Evolutionary conservation across 2,888 invertebrate genomes (phyloP).

Genomic region (Charanyca ferruginea): DNA sequence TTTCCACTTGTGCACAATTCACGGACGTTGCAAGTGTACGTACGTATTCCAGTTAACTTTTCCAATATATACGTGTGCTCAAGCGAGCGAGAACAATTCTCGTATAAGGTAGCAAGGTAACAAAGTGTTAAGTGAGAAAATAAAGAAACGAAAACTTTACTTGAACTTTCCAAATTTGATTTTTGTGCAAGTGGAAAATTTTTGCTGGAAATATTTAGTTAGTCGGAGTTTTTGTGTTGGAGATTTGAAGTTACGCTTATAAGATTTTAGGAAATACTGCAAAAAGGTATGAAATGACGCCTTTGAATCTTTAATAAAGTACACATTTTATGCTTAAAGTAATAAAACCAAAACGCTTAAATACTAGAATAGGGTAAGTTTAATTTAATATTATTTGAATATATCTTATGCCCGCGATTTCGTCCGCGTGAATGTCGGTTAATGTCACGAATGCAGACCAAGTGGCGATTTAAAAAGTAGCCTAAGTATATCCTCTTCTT

Average conservation of each 20-base stretch:
- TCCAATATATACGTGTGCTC: conserved; percentile 75
- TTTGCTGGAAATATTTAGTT: conserved; percentile 37
- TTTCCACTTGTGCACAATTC: conserved; percentile 69
- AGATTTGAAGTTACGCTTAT: conserved; percentile 31
- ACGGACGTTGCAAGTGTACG: conserved; percentile 65
- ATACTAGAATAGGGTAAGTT: too few relatives aligned
- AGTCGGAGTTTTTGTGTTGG: conserved; percentile 29
- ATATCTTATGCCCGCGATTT: too few relatives aligned
- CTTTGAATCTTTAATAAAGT: too few relatives aligned
- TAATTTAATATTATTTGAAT: too few relatives aligned
- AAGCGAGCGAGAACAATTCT: conserved; percentile 59
- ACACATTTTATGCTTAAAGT: too few relatives aligned
- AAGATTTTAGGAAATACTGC: neutral
- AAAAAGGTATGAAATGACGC: too few relatives aligned
- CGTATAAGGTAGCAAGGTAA: conserved; percentile 61
- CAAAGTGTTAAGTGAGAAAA: conserved; percentile 63
- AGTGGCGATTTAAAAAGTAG: too few relatives aligned
- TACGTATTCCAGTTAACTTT: conserved; percentile 71
- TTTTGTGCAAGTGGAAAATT: conserved; percentile 53
- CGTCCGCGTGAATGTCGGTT: too few relatives aligned
- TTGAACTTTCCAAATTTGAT: conserved; percentile 62
- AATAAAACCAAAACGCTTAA: too few relatives aligned
- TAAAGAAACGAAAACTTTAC: conserved; percentile 53
- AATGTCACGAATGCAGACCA: too few relatives aligned
- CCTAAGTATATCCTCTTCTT: too few relatives aligned